Evolutionary conservation across 2,888 invertebrate genomes (phyloP), one percentile per base, ranked within the genome.

Genomic region (Julus scandinavius): DNA sequence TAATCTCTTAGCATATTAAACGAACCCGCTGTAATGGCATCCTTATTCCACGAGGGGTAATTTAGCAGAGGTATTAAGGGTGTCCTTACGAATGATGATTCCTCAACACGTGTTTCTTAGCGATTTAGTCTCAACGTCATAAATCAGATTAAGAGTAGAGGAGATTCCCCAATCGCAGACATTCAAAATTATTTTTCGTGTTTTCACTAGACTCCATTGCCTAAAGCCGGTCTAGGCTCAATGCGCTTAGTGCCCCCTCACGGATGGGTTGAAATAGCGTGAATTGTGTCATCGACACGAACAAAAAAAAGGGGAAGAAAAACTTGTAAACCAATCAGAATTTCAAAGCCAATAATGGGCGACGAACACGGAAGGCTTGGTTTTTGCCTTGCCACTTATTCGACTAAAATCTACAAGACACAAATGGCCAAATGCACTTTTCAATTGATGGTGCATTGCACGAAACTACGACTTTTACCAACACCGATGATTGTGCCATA

Each of bases 331-430:
- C 80, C 80, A 80, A 80, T 80, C 80, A 80, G 38, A 15, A 80
- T 80, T 80, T 80, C 80, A 80, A 38, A 80, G 80, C 80, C 80
- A 80, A 80, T 80, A 80, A 80, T 80, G 80, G 80, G 15, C 13
- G 38, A 80, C 29, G 13, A 80, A 80, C 80, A 80, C 80, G 80
- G 11, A 80, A 80, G 80, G 38, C 7, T 38, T 72, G 72, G n/a
- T 58, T 58, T 58, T 58, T 50, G 17, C 58, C 13, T 17, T 58
- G 58, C 17, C 72, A 72, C 72, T 72, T 72, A 72, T 29, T 45
- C 29, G 72, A 29, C 72, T 0, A 72, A 72, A 11, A 72, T 29
- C 29, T n/a, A 72, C 29, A 29, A 29, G 29, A 72, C 29, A 29
- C 72, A 72, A 72, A 72, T 72, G 72, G 72, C 72, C 29, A 29